Conservation (phyloP, 2,888 invertebrate species). For the Eudasyphora cyanicolor region DNA sequence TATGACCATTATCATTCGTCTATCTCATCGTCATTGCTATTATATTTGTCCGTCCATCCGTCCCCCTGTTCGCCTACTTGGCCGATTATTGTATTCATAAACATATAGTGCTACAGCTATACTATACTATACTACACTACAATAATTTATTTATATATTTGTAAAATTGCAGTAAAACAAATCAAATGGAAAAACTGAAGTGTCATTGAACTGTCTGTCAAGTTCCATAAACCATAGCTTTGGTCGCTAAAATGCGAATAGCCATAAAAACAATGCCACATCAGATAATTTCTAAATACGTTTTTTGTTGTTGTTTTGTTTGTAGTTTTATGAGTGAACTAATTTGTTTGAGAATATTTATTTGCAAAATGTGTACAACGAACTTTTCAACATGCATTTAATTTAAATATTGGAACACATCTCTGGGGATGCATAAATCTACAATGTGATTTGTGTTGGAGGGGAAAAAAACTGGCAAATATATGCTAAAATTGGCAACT, state of each 20-base stretch:
- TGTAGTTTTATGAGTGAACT: neutral
- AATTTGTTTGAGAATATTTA: slow-evolving; percentile 10
- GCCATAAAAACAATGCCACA: neutral
- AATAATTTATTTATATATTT: slow-evolving; percentile 24
- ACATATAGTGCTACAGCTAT: neutral
- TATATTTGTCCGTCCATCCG: neutral
- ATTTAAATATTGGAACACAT: neutral
- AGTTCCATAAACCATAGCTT: neutral
- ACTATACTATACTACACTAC: too few species aligned
- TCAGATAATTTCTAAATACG: neutral
- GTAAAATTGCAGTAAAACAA: slow-evolving; percentile 24
- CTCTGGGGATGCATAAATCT: neutral
- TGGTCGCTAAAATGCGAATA: neutral
- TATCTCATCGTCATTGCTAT: neutral
- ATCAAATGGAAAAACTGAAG: slow-evolving; percentile 21
- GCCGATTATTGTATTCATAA: neutral
- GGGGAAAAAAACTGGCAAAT: neutral
- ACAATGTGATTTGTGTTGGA: neutral
- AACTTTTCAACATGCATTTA: neutral
- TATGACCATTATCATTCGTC: slow-evolving; percentile 1
- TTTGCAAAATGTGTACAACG: neutral
- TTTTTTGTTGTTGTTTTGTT: too few species aligned
- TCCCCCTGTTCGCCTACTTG: neutral
- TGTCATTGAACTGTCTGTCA: slow-evolving; percentile 28
- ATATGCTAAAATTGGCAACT: neutral